Base-by-base conservation (phyloP, 2,797 vertebrate genomes). In the Passerculus sandwichensis region DNA sequence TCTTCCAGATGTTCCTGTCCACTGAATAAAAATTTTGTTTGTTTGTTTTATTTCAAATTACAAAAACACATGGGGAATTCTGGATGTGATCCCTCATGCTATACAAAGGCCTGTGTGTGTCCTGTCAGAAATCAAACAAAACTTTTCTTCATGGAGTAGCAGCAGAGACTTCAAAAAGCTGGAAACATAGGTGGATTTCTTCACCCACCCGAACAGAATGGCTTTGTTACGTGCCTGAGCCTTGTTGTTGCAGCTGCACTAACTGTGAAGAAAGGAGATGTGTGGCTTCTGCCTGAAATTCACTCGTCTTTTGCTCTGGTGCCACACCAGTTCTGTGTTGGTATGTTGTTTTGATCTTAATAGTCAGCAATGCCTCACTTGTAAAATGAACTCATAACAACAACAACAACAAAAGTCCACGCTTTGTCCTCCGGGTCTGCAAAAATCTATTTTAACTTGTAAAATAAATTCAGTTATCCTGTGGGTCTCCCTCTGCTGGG, bases 1-100 rank as follows among this genome's bases (percentile, higher is more conserved):
- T 96, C 92, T 96, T 96, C 89, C 94, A 97, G 95, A 95, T 97
- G 95, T 96, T 96, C 85, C 10, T 88, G 78, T 85, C 81, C 80
- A 65, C 74, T 91, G 92, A 83, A 61, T 53, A 90, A 95, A 95
- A 96, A 91, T 81, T 56, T 34, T 87, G 80, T 96, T 95, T 93
- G 64, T 94, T 96, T 96, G 77, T 70, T 93, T 94, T 92, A 89
- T 85, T 95, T 87, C 74, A 82, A 94, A 92, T 91, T 92, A 57
- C 86, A 74, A 91, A 94, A 96, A 71, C 92, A 92, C 78, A 71
- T 74, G 84, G 71, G 57, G 42, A 83, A 60, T 87, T 93, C 84
- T 96, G 96, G 71, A 92, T 85, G 74, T 1, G 3, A 64, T 96
- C 45, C 86, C 73, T 79, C 40, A 4, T 29, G 34, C 25, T 71